Conservation (phyloP, 2,113 vertebrate species). For the Barbus barbus region DNA sequence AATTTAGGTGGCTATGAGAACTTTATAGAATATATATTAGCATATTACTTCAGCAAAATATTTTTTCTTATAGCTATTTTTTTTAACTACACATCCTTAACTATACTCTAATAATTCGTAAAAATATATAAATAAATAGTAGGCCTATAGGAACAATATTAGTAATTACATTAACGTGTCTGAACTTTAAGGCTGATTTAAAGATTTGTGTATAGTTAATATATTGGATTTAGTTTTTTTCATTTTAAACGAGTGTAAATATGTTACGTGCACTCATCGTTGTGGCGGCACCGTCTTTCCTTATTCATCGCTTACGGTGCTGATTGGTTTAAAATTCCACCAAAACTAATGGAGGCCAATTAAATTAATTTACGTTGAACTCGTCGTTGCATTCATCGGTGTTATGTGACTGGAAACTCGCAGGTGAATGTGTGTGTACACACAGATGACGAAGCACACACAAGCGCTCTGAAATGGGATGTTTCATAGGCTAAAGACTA, state of each 20-base stretch:
- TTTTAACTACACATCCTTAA: too few relatives aligned
- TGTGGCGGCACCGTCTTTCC: neutral
- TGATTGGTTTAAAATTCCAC: conserved; percentile 21
- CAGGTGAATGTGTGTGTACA: conserved; percentile 38
- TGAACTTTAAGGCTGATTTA: neutral
- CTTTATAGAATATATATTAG: too few relatives aligned
- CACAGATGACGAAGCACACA: conserved; percentile 62
- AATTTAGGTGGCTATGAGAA: too few relatives aligned
- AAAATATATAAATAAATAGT: too few relatives aligned
- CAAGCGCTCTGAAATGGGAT: conserved; percentile 13
- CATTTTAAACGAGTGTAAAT: neutral
- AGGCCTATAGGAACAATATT: too few relatives aligned
- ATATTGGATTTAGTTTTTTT: neutral
- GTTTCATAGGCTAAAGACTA: conserved; percentile 27
- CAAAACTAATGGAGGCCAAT: neutral
- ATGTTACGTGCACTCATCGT: neutral
- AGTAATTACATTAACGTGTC: neutral
- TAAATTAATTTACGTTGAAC: neutral
- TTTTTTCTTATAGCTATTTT: neutral
- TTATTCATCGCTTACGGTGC: neutral
- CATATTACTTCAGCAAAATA: neutral
- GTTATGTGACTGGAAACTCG: neutral
- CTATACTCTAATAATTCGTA: neutral
- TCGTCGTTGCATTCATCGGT: neutral
- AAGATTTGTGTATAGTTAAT: neutral